A percentile compares a stretch with the other conserved stretches of the same genome.
phyloP scores from a whole-genome alignment of 2,888 invertebrate species.

The Drosophila yooni region DNA sequence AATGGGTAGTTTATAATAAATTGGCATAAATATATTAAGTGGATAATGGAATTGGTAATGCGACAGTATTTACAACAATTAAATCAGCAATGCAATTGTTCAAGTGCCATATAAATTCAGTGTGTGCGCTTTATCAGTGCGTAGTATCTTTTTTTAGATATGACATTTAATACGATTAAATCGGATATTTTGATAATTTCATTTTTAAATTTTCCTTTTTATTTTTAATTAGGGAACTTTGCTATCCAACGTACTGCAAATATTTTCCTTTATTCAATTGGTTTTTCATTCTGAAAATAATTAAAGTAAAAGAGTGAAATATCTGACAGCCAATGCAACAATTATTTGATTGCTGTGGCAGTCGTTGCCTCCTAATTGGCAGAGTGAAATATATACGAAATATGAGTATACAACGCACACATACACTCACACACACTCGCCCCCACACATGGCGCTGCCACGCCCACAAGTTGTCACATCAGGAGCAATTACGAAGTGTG shows the following conservation, averaged over 20 bases:
- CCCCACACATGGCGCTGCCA: slow-evolving; percentile 19
- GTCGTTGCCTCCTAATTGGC: slow-evolving; percentile 64
- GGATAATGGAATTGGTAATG: slow-evolving; percentile 51
- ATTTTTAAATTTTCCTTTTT: neutral
- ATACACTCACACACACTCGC: slow-evolving; percentile 9
- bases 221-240: neutral
- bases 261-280: neutral
- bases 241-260: neutral
- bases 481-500: slow-evolving; percentile 57
- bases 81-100: slow-evolving; percentile 54
- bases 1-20: slow-evolving; percentile 57
- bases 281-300: slow-evolving; percentile 44
- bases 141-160: neutral
- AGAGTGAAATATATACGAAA: slow-evolving; percentile 68
- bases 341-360: slow-evolving; percentile 79
- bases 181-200: neutral
- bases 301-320: slow-evolving; percentile 62
- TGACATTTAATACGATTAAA: slow-evolving; percentile 1
- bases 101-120: slow-evolving; percentile 38
- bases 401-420: slow-evolving; percentile 24
- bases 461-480: slow-evolving; percentile 56
- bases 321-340: slow-evolving; percentile 71
- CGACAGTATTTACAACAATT: slow-evolving; percentile 49
- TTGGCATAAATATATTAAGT: slow-evolving; percentile 63
- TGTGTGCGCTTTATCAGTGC: slow-evolving; percentile 1